These are phyloP conservation scores for Microctonus brassicae DNA, from an alignment of 2,888 invertebrate genomes.

Conservation along the genomic window DNA sequence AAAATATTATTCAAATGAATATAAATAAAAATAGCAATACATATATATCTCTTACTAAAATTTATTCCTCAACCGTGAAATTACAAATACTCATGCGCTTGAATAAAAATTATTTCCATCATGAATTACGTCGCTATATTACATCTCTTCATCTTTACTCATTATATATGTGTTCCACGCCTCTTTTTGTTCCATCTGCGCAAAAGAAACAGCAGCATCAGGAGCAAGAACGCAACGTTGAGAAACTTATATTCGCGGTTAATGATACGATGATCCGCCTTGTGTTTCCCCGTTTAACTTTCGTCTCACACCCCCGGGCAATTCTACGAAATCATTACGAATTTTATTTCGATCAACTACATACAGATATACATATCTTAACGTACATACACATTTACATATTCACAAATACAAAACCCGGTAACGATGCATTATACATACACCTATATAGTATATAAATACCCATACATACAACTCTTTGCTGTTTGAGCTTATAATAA, in stretches of 20 bases:
- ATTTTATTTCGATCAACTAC: conserved; percentile 10
- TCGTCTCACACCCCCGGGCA: conserved; percentile 7
- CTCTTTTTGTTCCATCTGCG: conserved; percentile 19
- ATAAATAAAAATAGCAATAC: no score
- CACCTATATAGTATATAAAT: no score
- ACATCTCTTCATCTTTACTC: conserved; percentile 53
- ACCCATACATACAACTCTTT: no score
- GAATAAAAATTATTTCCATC: conserved; percentile 47
- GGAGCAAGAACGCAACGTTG: conserved; percentile 35
- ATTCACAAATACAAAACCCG: no score
- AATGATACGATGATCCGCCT: conserved; percentile 43
- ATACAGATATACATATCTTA: background rate
- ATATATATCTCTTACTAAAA: background rate
- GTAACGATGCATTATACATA: no score
- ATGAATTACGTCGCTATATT: conserved; percentile 53
- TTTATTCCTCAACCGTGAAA: background rate
- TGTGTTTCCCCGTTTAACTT: background rate
- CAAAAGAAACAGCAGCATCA: background rate
- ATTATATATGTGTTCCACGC: conserved; percentile 21
- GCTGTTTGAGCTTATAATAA: background rate
- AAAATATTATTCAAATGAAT: no score
- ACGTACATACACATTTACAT: background rate
- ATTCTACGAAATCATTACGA: conserved; percentile 41
- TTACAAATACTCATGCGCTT: conserved; percentile 28
- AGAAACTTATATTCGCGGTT: conserved; percentile 51